Base-by-base conservation (phyloP, 2,797 vertebrate species). In the Masticophis lateralis region DNA sequence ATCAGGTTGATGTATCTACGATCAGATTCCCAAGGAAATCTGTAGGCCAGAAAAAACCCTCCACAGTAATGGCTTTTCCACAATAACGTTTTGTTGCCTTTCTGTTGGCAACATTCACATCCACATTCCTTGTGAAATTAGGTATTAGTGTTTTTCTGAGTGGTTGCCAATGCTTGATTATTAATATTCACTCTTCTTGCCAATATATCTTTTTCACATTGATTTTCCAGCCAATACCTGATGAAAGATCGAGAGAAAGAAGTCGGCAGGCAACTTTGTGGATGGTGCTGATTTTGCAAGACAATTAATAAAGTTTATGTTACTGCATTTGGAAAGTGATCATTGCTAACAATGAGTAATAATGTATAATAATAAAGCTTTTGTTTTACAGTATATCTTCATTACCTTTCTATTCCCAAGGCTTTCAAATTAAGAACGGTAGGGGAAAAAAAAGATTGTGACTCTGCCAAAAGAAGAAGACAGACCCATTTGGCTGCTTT, bases 281-380 rank as follows among this genome's bases (percentile, higher is more conserved):
- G 32, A 47, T 60, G 43, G 7, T 66, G 5, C 57, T 28, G 86
- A 83, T 86, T 47, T 28, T 69, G 53, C 6, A 32, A 74, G 61
- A 90, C 51, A 83, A 91, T 92, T 83, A 92, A 92, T 57, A 63
- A 79, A 74, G 57, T 61, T n/a, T 53, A 79, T 69, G 43, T 74
- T 61, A 47, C 56, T 83, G 43, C 25, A 61, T 88, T 92, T 89
- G 59, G 37, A 91, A 92, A 88, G 74, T 79, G 66, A 37, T 87
- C 57, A 91, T 90, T 69, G 74, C 86, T 94, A 89, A 91, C 69
- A 86, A 94, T 60, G 69, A 94, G 92, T 89, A 92, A 94, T 89
- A 92, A 91, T 89, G 88, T 86, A 60, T 74, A 60, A 69, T 92
- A 56, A 91, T 69, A 89, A 86, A 27, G 20, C 20, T 86, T 90